Evolutionary conservation across 2,113 vertebrate species (phyloP), one percentile per base, ranked within the genome.

Genomic region (Notothenia coriiceps): DNA sequence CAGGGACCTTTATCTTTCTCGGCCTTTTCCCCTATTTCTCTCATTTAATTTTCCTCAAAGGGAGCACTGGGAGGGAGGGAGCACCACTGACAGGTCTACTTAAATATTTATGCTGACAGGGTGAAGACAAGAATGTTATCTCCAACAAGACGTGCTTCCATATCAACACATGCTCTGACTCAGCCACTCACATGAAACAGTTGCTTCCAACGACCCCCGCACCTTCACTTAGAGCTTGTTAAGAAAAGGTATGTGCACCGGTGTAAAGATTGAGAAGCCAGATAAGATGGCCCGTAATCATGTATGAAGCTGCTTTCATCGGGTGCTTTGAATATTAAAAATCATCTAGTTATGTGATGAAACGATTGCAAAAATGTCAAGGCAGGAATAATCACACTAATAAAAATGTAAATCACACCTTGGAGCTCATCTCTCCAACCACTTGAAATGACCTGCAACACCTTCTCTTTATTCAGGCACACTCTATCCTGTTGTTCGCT

Each of bases 21-120:
- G 8, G 73, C 66, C 49, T 59, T 74, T 22, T 14, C 55, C 35
- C 12, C 2, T 44, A 44, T 79, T 17, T 64, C 64, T n/a, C 47
- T 82, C 17, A n/a, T 69, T 80, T 69, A 79, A 64, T 65, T 22
- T 13, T 73, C 51, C 71, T 76, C 56, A 4, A 2, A 49, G 52
- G 91, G 70, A 68, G 64, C 73, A 74, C 76, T 29, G 50, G 63
- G 83, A 82, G 67, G 63, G 79, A 86, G 72, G 84, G 80, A 70
- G 81, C 70, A 54, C 59, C 71, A 74, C 77, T 91, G 91, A 93
- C 92, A 92, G 90, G 71, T 89, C 90, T 74, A 57, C 90, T 94
- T 89, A 94, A 92, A 94, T 94, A 94, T 94, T 94, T 92, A 95
- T 93, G 84, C 91, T 92, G 89, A 91, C 87, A 87, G 83, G 71